These are phyloP conservation scores for Yoshiicerus persimilis DNA, from an alignment of 1,140 invertebrate species.

Conservation along the genomic window DNA sequence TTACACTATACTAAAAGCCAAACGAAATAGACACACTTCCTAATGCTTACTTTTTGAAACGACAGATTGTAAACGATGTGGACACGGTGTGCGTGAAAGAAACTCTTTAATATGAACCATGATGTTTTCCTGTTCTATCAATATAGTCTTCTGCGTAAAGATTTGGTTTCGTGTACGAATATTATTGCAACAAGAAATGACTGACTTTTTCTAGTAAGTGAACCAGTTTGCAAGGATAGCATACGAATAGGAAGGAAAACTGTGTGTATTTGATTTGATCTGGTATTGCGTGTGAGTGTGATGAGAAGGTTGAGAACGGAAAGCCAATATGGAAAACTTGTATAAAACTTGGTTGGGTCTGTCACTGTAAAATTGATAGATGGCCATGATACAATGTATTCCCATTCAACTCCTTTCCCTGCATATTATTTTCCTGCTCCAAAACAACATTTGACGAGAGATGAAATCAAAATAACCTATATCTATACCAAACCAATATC, in stretches of 20 bases:
- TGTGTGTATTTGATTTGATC: not conserved
- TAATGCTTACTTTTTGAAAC: not conserved
- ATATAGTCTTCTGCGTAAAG: not conserved
- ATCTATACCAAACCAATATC: not conserved
- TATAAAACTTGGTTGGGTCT: not conserved
- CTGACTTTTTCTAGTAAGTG: not conserved
- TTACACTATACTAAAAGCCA: not conserved
- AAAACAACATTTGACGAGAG: not conserved
- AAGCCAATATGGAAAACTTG: not conserved
- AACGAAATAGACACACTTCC: not conserved
- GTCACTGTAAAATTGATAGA: conserved; percentile 24
- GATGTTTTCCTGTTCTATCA: not conserved
- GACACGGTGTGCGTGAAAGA: not conserved
- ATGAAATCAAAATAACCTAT: not conserved
- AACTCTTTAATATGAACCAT: not conserved
- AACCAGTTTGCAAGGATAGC: not conserved
- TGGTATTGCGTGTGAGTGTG: not conserved
- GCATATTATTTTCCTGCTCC: not conserved
- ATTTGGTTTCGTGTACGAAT: not conserved
- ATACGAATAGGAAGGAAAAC: not conserved
- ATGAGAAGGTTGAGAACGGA: not conserved
- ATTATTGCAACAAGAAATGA: not conserved
- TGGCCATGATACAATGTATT: conserved; percentile 7
- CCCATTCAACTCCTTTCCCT: not conserved
- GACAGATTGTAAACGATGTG: not conserved